phyloP scores from a whole-genome alignment of 2,113 vertebrate genomes.

The Solenodon paradoxus region DNA sequence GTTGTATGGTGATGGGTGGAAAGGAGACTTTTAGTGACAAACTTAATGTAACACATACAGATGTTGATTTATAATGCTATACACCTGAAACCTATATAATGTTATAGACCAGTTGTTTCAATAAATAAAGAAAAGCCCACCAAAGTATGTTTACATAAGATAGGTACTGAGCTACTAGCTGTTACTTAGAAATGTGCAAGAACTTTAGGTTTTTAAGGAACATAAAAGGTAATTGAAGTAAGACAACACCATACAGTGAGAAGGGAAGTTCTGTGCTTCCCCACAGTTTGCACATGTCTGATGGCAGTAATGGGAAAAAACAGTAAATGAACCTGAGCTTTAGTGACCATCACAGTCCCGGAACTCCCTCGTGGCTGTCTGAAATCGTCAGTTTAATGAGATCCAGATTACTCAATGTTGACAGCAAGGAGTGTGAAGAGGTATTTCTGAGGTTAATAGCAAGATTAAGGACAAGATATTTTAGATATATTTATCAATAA shows the following conservation, averaged over 20 bases:
- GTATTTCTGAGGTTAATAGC: background rate
- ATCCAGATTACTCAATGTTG: background rate
- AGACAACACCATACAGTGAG: no score
- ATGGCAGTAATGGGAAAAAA: background rate
- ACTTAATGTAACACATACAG: no score
- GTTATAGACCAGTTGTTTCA: no score
- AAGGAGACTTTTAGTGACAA: no score
- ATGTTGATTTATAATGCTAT: no score
- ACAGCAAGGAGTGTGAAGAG: background rate
- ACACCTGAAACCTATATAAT: no score
- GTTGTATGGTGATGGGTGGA: no score
- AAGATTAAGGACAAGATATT: constrained; percentile 44
- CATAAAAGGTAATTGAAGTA: background rate
- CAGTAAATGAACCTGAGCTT: background rate
- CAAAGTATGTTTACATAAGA: background rate
- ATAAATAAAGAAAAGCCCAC: no score
- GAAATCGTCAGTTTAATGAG: background rate
- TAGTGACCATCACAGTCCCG: background rate
- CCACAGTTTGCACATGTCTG: background rate
- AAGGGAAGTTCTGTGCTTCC: background rate
- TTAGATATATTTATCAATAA: background rate
- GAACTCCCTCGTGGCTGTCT: background rate
- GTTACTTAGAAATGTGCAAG: background rate
- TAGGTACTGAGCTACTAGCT: background rate
- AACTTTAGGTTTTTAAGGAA: background rate